A percentile compares a stretch with the other conserved stretches of the same genome.
These are phyloP conservation scores for Drosophila barbarae DNA, from an alignment of 2,888 invertebrate genomes.

Conservation along the genomic window DNA sequence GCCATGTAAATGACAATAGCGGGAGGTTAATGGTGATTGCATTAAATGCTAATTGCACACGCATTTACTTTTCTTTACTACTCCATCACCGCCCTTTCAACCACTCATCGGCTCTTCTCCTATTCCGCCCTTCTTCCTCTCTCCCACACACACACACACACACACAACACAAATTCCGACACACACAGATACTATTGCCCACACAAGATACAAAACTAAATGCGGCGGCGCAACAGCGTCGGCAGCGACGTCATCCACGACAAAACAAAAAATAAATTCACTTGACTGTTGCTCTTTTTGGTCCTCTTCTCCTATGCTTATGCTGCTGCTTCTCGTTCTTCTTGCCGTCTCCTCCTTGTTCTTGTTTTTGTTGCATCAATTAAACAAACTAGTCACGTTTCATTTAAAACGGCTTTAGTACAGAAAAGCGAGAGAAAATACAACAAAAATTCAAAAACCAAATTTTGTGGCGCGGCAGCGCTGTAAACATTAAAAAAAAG, in stretches of 20 bases:
- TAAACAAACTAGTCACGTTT: slow-evolving; percentile 69
- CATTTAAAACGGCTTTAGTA: slow-evolving; percentile 22
- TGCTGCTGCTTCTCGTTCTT: slow-evolving; percentile 10
- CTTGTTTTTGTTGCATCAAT: slow-evolving; percentile 53
- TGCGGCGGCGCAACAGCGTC: slow-evolving; percentile 40
- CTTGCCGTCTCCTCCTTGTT: slow-evolving; percentile 14
- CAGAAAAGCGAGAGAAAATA: slow-evolving; percentile 15
- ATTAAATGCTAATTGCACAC: slow-evolving; percentile 69
- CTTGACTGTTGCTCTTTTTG: slow-evolving; percentile 50
- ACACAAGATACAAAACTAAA: slow-evolving; percentile 24
- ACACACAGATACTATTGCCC: slow-evolving; percentile 16
- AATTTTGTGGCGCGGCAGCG: slow-evolving; percentile 12
- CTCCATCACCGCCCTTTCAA: slow-evolving; percentile 26
- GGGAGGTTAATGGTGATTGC: slow-evolving; percentile 50
- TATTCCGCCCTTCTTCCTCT: slow-evolving; percentile 37
- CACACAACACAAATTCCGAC: slow-evolving; percentile 6
- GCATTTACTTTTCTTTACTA: slow-evolving; percentile 46
- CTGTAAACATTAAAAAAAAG: slow-evolving; percentile 6
- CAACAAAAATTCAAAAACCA: background rate
- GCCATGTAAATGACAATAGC: slow-evolving; percentile 12
- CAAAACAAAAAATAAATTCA: slow-evolving; percentile 46
- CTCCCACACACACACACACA: slow-evolving; percentile 15
- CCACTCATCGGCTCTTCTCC: slow-evolving; percentile 9
- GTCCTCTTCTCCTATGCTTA: slow-evolving; percentile 21
- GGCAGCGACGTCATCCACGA: slow-evolving; percentile 42